Percentiles rank a stretch among this genome's conserved stretches.
These are phyloP conservation scores for Astyanax mexicanus DNA, from an alignment of 2,797 vertebrate species.

Conservation along the genomic window DNA sequence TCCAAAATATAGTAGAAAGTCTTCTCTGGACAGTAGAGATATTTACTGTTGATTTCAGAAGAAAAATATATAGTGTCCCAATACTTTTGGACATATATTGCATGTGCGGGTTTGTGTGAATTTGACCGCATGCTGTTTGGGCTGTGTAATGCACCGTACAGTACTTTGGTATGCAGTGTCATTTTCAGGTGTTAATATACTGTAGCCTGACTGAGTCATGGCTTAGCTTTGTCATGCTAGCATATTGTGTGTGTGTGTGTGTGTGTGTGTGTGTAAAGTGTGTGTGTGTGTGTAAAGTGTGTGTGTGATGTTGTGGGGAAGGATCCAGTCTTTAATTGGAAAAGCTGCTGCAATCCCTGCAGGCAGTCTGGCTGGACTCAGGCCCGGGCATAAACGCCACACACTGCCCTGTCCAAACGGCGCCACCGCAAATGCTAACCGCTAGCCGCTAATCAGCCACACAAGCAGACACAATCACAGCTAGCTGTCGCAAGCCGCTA, in stretches of 20 bases:
- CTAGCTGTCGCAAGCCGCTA: background rate
- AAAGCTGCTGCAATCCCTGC: slow-evolving; percentile 37
- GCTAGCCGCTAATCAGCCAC: background rate
- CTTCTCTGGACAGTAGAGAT: no score
- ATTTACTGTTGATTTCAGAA: no score
- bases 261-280: slow-evolving; percentile 2
- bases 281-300: background rate
- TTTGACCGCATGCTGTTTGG: background rate
- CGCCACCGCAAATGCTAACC: slow-evolving; percentile 8
- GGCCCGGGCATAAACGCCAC: slow-evolving; percentile 40
- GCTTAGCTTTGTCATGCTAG: background rate
- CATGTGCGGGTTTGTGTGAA: no score
- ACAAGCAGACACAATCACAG: background rate
- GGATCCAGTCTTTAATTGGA: slow-evolving; percentile 38
- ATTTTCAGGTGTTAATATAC: slow-evolving; percentile 6
- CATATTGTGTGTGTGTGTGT: slow-evolving; percentile 15
- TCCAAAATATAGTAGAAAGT: no score
- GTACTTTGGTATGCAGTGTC: no score
- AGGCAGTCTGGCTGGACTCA: slow-evolving; percentile 31
- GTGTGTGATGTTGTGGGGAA: background rate
- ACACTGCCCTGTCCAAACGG: slow-evolving; percentile 20
- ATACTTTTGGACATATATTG: background rate
- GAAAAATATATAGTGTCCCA: background rate
- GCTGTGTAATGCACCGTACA: background rate
- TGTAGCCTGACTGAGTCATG: background rate